Base-by-base conservation (phyloP, 1,140 invertebrate genomes). In the Eriosoma lanigerum region DNA sequence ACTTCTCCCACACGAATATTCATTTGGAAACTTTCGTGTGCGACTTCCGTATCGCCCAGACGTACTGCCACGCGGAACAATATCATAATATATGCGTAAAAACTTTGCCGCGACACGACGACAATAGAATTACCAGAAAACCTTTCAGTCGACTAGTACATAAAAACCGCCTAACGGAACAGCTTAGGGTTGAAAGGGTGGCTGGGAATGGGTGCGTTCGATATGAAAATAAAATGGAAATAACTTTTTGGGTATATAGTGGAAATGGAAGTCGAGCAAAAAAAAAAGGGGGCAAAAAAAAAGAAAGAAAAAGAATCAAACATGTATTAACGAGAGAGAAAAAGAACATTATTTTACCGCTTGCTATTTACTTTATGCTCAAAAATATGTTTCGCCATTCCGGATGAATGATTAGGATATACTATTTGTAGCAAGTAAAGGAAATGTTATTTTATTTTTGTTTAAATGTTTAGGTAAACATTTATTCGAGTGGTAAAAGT, bases 191-290 rank as follows among this genome's bases (percentile, higher is more conserved):
- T 12, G 75, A n/a, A 29, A 26, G 17, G 38, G 8, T 4, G 50
- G 29, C 8, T 3, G 29, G n/a, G 50, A n/a, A 29, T 38, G 38
- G 17, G 5, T 13, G 56, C 75, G 75, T 78, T 78, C 75, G 75
- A 78, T 78, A 78, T 78, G 75, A 78, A 78, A 78, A 78, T 78
- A 78, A 78, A 78, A 78, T 78, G 75, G 56, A 78, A 78, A 78
- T 78, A 78, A 78, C 75, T 78, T 62, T 78, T 21, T 24, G 75
- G 56, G 38, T 48, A 78, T 12, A 60, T 21, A 13, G 21, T 46
- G 56, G 56, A 78, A 78, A 62, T 78, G 38, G 56, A 56, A 78
- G 75, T 78, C 44, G 54, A 76, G 75, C 75, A 24, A 38, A 38
- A 38, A 8, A 38, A 38, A 38, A 38, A 38, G 32, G 8, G 32